Conservation (phyloP, 2,888 invertebrate species). For the Aleiodes leptofemur region DNA sequence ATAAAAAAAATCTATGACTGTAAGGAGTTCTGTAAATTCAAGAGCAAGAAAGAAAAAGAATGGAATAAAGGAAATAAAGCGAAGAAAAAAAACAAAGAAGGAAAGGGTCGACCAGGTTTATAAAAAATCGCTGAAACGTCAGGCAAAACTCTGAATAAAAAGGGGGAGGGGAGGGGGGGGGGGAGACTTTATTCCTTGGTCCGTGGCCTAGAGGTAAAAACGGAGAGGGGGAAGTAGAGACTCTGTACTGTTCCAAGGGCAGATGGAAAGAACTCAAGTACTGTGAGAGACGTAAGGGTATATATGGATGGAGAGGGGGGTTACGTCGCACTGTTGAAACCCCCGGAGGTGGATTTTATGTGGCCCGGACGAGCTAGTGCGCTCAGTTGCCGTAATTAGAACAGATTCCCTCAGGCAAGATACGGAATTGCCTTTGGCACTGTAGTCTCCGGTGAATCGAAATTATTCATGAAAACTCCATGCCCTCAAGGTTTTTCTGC, state of each 20-base stretch:
- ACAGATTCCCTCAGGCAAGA: conserved; percentile 66
- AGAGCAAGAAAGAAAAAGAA: conserved; percentile 14
- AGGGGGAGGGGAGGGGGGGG: neutral
- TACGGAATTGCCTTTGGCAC: conserved; percentile 65
- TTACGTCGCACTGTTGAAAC: conserved; percentile 48
- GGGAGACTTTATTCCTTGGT: conserved; percentile 14
- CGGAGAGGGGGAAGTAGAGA: conserved; percentile 49
- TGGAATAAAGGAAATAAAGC: conserved; percentile 14
- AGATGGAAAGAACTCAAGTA: conserved; percentile 56
- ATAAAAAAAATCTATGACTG: neutral
- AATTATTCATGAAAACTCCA: conserved; percentile 73
- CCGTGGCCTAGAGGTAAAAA: conserved; percentile 19
- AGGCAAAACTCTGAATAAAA: conserved; percentile 27
- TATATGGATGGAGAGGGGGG: conserved; percentile 50
- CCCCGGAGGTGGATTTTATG: conserved; percentile 44
- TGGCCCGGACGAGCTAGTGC: conserved; percentile 55
- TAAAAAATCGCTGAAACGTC: conserved; percentile 31
- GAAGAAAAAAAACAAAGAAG: neutral
- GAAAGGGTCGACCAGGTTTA: neutral
- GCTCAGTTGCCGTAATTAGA: conserved; percentile 74
- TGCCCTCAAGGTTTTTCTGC: conserved; percentile 39
- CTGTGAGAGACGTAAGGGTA: conserved; percentile 34
- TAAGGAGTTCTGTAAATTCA: conserved; percentile 21
- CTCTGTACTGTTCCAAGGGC: conserved; percentile 59
- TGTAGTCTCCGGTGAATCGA: conserved; percentile 73